Base-by-base conservation (phyloP, 1,140 invertebrate species). In the Aphelinus certus region DNA sequence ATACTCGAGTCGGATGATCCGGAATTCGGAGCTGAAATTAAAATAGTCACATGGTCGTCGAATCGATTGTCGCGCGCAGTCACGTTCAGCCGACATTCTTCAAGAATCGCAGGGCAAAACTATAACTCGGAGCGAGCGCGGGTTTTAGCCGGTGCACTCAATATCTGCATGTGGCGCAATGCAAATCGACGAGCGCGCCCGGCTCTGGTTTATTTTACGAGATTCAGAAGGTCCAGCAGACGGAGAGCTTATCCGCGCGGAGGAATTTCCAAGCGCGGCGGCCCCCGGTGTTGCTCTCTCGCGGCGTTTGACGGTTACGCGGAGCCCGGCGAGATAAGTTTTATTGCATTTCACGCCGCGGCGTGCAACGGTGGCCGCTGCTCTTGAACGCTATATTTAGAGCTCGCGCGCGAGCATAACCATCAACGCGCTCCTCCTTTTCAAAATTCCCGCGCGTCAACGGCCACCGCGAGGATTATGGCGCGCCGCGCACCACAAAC, bases 311-410 rank as follows among this genome's bases (percentile, higher is more conserved):
- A 60, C 9, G 63, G 71, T 73, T 71, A 26, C 26, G 48, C 7
- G 42, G 74, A 69, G 74, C 51, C 73, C 48, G 48, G 75, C 45
- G 76, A 79, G 80, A 82, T 81, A 80, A 82, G 76, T 81, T 81
- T 82, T 79, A 78, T 79, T 82, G 76, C 81, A 80, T 80, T 79
- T 79, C 77, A 26, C 26, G 76, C 77, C 76, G 73, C 72, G 75
- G 71, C 71, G 74, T 26, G 26, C 26, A 26, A 26, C 26, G 26
- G 26, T 26, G 26, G 26, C 26, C 75, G 61, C 2, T 79, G 79
- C 80, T 79, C 76, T 82, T 77, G 76, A 79, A 77, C 63, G 80
- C 79, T 82, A 80, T 82, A 82, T 82, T 82, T 82, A 82, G 77
- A 82, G 58, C 76, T 26, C 26, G 26, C 26, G 26, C 26, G 26